Conservation (phyloP, 2,113 vertebrate genomes). For the Mesoclemmys tuberculata region DNA sequence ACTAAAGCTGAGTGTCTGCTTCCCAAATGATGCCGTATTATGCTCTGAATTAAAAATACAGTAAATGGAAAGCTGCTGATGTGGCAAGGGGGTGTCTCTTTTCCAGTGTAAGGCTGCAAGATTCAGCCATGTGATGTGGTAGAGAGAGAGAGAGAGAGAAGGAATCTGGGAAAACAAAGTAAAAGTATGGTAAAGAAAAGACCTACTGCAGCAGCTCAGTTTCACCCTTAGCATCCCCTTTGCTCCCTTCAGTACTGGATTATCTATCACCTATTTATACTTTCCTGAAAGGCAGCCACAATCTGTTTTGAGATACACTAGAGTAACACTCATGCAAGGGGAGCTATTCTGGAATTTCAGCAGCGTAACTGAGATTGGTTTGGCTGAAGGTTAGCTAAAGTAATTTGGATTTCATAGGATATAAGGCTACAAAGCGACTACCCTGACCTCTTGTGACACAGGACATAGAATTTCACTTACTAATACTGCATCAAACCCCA, state of each 20-base stretch:
- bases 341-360: neutral
- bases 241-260: fast-evolving
- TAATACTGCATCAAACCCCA: too few relatives aligned
- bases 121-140: neutral
- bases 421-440: neutral
- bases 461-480: too few relatives aligned
- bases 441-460: neutral
- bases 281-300: neutral
- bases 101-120: neutral
- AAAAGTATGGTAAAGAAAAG: neutral
- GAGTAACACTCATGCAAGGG: neutral
- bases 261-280: neutral
- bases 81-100: conserved; percentile 3
- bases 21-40: conserved; percentile 42
- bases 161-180: neutral
- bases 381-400: neutral
- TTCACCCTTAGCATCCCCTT: neutral
- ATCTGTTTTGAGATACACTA: neutral
- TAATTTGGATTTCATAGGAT: neutral
- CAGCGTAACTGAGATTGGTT: neutral
- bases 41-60: conserved; percentile 51
- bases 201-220: neutral
- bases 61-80: conserved; percentile 32
- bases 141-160: neutral
- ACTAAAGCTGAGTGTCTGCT: conserved; percentile 38